Evolutionary conservation across 92 coral and sea anemone species (phyloP).

Genomic region (Actinernus sp.): DNA sequence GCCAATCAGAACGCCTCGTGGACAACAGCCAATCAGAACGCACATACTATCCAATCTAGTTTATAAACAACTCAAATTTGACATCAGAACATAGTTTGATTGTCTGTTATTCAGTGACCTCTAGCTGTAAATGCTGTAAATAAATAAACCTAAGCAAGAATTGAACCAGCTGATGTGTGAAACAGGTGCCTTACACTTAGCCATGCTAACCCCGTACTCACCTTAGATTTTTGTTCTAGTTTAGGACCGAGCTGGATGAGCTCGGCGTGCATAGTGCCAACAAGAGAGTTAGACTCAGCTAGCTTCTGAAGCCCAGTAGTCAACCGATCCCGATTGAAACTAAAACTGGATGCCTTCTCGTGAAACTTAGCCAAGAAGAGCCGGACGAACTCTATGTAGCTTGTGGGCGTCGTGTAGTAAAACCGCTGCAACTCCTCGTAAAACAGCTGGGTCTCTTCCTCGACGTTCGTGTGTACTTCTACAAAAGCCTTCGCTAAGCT

Average conservation of each 20-base stretch:
- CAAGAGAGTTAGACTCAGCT: constrained; percentile 81
- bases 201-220: too few species aligned
- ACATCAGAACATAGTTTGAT: too few species aligned
- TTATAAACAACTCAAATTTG: too few species aligned
- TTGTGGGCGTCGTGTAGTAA: constrained; percentile 91
- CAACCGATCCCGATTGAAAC: constrained; percentile 74
- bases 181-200: too few species aligned
- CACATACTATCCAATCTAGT: too few species aligned
- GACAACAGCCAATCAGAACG: too few species aligned
- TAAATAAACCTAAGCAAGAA: too few species aligned
- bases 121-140: too few species aligned
- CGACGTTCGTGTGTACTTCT: constrained; percentile 80
- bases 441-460: constrained; percentile 73
- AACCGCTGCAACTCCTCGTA: constrained; percentile 80
- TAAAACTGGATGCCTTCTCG: constrained; percentile 72
- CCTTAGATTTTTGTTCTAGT: constrained; percentile 87
- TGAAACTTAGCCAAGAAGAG: constrained; percentile 66
- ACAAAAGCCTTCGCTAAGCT: constrained; percentile 67
- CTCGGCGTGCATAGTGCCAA: constrained; percentile 88
- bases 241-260: constrained; percentile 87
- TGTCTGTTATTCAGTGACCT: too few species aligned
- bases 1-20: too few species aligned
- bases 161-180: too few species aligned
- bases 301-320: constrained; percentile 83
- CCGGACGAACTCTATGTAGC: constrained; percentile 91